Evolutionary conservation across 2,888 invertebrate species (phyloP), one percentile per base, ranked within the genome.

Genomic region (Xestobium rufovillosum): DNA sequence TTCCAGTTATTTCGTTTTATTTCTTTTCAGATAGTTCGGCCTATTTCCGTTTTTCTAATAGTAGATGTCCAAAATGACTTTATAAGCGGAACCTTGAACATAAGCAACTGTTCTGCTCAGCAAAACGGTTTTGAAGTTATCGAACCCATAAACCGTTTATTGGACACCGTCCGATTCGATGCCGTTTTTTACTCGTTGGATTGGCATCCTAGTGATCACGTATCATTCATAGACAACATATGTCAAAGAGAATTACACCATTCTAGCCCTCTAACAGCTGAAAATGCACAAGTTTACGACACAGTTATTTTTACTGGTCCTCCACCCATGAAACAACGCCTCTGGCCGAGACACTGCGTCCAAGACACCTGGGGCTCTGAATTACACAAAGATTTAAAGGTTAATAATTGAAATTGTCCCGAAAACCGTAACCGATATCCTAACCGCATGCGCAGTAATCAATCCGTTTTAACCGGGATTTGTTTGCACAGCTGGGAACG

Each of bases 1-100:
- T n/a, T n/a, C n/a, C 28, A n/a, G n/a, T n/a, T n/a, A n/a, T 9
- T 14, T 16, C 6, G 11, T 27, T 27, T 23, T 23, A 8, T 23
- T 23, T 8, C 35, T 26, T 60, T 61, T 43, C 65, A 85, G 83
- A 83, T 87, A 61, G 82, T 88, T 41, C 78, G 86, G 36, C 91
- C 91, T 11, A 80, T 85, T 49, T 83, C 81, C 60, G 94, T 86
- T 14, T 83, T 97, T 61, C 72, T 97, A 45, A 79, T 96, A 42
- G 90, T 97, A 44, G 96, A 97, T 65, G 94, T 96, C 15, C 96
- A 97, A 71, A 96, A 97, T 67, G 96, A 97, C 70, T 97, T 97
- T 69, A 92, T 97, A 60, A 80, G 83, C 36, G 96, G 96, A 27
- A 87, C 91, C 4, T 75, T 97, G 53, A 86, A 92, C 64, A 86